Percentiles rank a stretch among this genome's conserved stretches.
Evolutionary conservation across 2,113 vertebrate genomes (phyloP).

Genomic region (Microcebus lehilahytsara): DNA sequence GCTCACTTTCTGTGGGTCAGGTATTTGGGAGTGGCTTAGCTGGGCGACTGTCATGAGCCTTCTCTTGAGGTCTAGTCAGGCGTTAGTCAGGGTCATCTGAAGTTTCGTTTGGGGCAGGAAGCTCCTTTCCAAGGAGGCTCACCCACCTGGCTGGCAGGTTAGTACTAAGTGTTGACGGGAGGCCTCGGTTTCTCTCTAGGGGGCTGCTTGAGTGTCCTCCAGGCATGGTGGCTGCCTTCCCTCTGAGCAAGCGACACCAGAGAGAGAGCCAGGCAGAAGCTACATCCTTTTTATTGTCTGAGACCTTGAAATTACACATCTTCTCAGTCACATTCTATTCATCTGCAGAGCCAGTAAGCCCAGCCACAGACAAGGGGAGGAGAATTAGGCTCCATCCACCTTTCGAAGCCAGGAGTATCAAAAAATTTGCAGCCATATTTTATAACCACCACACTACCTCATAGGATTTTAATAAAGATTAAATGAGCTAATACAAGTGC

Average conservation of each 20-base stretch:
- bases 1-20: not conserved
- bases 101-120: not conserved
- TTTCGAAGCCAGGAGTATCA: not conserved
- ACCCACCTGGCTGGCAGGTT: not conserved
- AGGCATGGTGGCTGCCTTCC: no score
- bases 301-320: not conserved
- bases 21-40: not conserved
- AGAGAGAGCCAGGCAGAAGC: no score
- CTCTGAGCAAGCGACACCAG: not conserved
- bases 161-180: not conserved
- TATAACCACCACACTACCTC: not conserved
- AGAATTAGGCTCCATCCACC: not conserved
- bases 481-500: not conserved
- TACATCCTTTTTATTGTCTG: not conserved
- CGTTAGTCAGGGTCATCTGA: not conserved
- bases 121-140: not conserved
- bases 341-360: not conserved
- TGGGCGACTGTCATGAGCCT: not conserved
- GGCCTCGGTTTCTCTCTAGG: not conserved
- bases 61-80: not conserved
- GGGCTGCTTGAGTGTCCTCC: not conserved
- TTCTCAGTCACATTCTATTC: not conserved
- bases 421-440: not conserved
- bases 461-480: not conserved
- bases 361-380: not conserved